A percentile compares a stretch with the other conserved stretches of the same genome.
Conservation (phyloP, 2,797 vertebrate genomes). For the Falco berigora region DNA sequence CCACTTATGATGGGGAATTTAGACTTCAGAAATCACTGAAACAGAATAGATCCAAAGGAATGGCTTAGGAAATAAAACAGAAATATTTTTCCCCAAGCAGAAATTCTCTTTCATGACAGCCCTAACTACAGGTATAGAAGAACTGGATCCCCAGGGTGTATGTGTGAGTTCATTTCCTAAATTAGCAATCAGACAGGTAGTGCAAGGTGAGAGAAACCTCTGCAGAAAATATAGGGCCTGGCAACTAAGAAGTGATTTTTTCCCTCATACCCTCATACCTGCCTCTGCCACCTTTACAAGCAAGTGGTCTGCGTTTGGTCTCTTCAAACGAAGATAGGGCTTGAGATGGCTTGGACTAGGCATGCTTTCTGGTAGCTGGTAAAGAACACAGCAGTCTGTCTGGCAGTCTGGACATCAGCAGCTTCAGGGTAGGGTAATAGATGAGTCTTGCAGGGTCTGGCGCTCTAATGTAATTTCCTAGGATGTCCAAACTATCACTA, state of each 20-base stretch:
- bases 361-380: background rate
- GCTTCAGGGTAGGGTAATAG: background rate
- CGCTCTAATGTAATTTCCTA: background rate
- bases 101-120: background rate
- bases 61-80: background rate
- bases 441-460: background rate
- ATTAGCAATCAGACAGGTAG: background rate
- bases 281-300: background rate
- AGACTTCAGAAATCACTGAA: background rate
- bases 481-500: background rate
- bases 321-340: background rate
- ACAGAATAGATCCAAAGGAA: background rate
- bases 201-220: background rate
- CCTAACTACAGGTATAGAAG: background rate
- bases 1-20: background rate
- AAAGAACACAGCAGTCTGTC: background rate
- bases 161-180: background rate
- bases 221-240: background rate
- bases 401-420: background rate
- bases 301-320: background rate
- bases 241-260: background rate
- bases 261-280: background rate
- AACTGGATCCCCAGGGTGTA: background rate
- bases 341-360: background rate
- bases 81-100: background rate